A percentile compares a stretch with the other conserved stretches of the same genome.
Evolutionary conservation across 2,888 invertebrate genomes (phyloP).

Genomic region (Eretmocerus hayati): DNA sequence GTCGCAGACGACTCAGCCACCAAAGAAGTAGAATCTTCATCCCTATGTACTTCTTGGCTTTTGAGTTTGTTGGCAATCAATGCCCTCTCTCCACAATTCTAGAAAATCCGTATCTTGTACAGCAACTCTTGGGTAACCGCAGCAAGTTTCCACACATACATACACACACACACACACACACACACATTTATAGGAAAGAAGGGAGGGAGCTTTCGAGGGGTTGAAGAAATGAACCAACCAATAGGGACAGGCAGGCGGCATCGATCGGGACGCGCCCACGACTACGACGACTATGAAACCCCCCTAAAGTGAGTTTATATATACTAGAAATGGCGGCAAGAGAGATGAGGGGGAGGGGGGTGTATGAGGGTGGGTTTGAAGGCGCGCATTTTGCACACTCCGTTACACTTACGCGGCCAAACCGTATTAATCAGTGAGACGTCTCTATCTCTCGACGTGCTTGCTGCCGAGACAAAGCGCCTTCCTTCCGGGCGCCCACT

Average conservation of each 20-base stretch:
- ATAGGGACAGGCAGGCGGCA: constrained; percentile 44
- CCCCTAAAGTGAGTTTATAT: constrained; percentile 14
- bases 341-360: constrained; percentile 13
- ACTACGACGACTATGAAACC: not conserved
- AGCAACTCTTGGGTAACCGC: no score
- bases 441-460: constrained; percentile 39
- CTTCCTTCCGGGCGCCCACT: not conserved
- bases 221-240: constrained; percentile 31
- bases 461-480: not conserved
- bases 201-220: no score
- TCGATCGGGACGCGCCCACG: constrained; percentile 47
- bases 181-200: no score
- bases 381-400: constrained; percentile 43
- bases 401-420: constrained; percentile 49
- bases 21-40: no score
- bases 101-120: no score
- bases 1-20: no score
- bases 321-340: no score
- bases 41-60: no score
- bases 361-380: constrained; percentile 19
- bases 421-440: constrained; percentile 49
- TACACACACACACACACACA: no score
- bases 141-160: no score
- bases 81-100: no score
- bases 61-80: constrained; percentile 47